Evolutionary conservation across 2,797 vertebrate species (phyloP).

Genomic region (Urophycis tenuis): DNA sequence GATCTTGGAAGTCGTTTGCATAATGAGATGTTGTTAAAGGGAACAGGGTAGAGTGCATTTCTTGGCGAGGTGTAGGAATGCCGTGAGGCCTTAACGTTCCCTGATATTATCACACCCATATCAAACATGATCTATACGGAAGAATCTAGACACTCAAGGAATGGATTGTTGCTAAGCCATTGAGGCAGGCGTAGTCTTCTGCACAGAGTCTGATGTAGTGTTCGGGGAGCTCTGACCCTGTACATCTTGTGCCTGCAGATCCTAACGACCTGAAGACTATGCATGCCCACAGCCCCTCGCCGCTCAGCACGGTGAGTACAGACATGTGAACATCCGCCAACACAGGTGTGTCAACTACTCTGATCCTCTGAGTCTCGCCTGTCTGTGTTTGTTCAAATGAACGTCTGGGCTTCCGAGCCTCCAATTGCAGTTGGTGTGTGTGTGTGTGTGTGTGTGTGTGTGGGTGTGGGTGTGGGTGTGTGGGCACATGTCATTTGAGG

Average conservation of each 20-base stretch:
- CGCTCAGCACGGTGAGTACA: slow-evolving; percentile 66
- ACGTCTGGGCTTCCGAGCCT: not conserved
- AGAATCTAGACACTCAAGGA: not conserved
- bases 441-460: not conserved
- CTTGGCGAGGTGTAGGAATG: not conserved
- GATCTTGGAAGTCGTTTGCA: not conserved
- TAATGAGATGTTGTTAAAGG: not conserved
- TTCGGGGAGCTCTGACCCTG: not conserved
- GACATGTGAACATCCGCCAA: not conserved
- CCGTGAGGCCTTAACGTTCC: no score
- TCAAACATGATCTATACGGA: not conserved
- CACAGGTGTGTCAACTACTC: no score
- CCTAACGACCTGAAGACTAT: slow-evolving; percentile 83
- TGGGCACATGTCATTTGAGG: not conserved
- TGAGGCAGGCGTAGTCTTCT: not conserved
- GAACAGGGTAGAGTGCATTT: not conserved
- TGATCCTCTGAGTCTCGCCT: not conserved
- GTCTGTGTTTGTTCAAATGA: not conserved
- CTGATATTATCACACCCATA: not conserved
- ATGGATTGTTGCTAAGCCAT: not conserved
- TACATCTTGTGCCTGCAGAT: slow-evolving; percentile 62
- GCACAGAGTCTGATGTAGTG: no score
- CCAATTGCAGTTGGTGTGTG: no score
- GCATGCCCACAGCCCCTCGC: slow-evolving; percentile 50
- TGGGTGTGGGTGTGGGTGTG: not conserved